phyloP scores from a whole-genome alignment of 2,797 vertebrate genomes.

The Alfaro cultratus region DNA sequence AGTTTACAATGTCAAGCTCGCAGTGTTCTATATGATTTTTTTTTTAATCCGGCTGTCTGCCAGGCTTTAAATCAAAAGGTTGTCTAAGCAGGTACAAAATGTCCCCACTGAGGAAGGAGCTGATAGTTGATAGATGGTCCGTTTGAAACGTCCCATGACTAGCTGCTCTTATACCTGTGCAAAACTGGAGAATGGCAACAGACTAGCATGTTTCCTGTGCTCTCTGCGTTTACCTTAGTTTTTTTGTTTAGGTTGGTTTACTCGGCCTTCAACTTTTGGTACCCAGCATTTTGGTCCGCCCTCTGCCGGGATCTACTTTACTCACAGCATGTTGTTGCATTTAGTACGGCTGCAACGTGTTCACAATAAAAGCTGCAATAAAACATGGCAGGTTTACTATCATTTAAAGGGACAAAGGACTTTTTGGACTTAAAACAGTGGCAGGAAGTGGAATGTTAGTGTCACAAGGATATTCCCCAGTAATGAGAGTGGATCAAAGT shows the following conservation, averaged over 20 bases:
- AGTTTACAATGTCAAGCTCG: not conserved
- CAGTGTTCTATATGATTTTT: not conserved
- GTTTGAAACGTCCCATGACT: not conserved
- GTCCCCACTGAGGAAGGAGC: not conserved
- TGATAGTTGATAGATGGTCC: not conserved
- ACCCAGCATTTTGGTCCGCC: not conserved
- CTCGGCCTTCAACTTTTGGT: not conserved
- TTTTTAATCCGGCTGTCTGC: not conserved
- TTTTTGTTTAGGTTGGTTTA: not conserved
- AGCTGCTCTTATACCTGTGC: not conserved
- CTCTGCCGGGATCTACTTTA: not conserved
- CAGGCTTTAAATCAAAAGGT: not conserved
- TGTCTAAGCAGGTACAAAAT: conserved; percentile 1
- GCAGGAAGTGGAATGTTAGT: conserved; percentile 2
- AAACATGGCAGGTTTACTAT: not conserved
- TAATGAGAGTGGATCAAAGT: not conserved
- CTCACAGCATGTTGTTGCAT: not conserved
- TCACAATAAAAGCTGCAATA: not conserved
- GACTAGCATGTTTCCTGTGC: not conserved
- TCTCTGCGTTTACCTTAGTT: not conserved
- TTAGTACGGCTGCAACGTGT: not conserved
- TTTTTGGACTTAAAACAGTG: not conserved
- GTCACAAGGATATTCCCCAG: not conserved
- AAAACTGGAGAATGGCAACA: not conserved
- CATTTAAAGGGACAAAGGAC: not conserved